phyloP scores from a whole-genome alignment of 2,888 invertebrate genomes.

The Pardosa pseudoannulata region DNA sequence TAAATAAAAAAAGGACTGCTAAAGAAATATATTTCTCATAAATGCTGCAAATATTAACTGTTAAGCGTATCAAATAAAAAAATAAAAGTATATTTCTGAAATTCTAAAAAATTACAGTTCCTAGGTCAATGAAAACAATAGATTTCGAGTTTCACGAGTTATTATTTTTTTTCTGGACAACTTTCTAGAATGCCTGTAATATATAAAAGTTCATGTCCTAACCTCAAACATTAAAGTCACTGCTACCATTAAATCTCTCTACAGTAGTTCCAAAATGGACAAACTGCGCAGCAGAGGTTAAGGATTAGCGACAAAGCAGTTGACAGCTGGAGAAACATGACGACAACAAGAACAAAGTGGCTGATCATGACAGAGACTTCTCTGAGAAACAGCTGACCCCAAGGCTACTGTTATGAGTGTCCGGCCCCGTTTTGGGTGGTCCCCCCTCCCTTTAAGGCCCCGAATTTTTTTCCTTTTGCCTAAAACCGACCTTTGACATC shows the following conservation, averaged over 20 bases:
- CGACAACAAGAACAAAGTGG: slow-evolving; percentile 20
- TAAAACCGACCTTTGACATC: slow-evolving; percentile 31
- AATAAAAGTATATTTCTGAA: too few relatives aligned
- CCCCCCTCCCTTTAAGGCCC: slow-evolving; percentile 11
- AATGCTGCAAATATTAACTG: too few relatives aligned
- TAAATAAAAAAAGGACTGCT: too few relatives aligned
- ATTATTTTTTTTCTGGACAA: neutral
- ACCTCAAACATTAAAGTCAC: neutral
- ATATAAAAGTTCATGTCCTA: neutral
- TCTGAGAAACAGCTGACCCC: slow-evolving; percentile 53
- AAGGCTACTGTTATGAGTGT: neutral
- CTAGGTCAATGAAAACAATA: neutral
- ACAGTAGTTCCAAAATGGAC: slow-evolving; percentile 17
- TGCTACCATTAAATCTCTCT: slow-evolving; percentile 4
- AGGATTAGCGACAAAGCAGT: slow-evolving; percentile 52
- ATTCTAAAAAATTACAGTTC: too few relatives aligned
- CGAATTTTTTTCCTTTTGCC: neutral
- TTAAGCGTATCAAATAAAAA: too few relatives aligned
- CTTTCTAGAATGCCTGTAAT: neutral
- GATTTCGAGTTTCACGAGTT: neutral
- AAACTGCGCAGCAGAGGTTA: slow-evolving; percentile 19
- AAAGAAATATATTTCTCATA: too few relatives aligned
- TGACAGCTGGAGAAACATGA: slow-evolving; percentile 20
- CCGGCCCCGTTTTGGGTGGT: slow-evolving; percentile 55
- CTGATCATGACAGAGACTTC: neutral